Evolutionary conservation across 2,888 invertebrate genomes (phyloP).

Genomic region (Ommatoiulus sabulosus): DNA sequence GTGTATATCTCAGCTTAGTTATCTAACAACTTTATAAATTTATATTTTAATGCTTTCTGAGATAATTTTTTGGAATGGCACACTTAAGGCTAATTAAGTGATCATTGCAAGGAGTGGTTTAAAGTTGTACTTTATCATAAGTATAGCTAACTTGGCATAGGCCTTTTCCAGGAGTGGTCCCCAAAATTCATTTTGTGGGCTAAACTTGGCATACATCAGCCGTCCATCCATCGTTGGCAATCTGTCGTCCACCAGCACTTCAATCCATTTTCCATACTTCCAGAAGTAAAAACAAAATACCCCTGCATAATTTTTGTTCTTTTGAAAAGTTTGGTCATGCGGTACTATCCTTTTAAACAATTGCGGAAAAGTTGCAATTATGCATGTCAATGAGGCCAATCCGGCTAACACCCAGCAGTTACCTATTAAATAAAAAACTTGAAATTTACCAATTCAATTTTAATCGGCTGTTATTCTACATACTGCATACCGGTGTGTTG

Average conservation of each 20-base stretch:
- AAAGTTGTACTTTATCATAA: too few relatives aligned
- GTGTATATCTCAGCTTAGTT: too few relatives aligned
- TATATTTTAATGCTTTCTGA: too few relatives aligned
- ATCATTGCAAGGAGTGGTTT: too few relatives aligned
- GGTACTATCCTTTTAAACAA: slow-evolving; percentile 97
- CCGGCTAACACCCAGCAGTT: slow-evolving; percentile 98
- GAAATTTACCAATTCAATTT: too few relatives aligned
- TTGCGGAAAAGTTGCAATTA: slow-evolving; percentile 83
- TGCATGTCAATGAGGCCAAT: slow-evolving; percentile 91
- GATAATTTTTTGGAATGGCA: too few relatives aligned
- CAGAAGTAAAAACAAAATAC: slow-evolving; percentile 95
- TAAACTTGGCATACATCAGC: slow-evolving; percentile 85
- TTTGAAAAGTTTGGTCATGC: slow-evolving; percentile 90
- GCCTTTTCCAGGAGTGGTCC: slow-evolving; percentile 95
- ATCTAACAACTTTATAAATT: too few relatives aligned
- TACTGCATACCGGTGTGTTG: too few relatives aligned
- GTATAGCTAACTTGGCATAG: slow-evolving; percentile 82
- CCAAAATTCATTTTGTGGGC: slow-evolving; percentile 93
- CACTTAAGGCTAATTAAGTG: too few relatives aligned
- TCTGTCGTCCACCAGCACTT: slow-evolving; percentile 92
- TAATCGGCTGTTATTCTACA: too few relatives aligned
- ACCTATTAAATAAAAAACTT: slow-evolving; percentile 69
- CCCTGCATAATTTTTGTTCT: slow-evolving; percentile 87
- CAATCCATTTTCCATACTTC: slow-evolving; percentile 94
- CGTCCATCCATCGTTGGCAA: slow-evolving; percentile 87